These are phyloP conservation scores for Drosophila dunni DNA, from an alignment of 1,140 invertebrate genomes.

Conservation along the genomic window DNA sequence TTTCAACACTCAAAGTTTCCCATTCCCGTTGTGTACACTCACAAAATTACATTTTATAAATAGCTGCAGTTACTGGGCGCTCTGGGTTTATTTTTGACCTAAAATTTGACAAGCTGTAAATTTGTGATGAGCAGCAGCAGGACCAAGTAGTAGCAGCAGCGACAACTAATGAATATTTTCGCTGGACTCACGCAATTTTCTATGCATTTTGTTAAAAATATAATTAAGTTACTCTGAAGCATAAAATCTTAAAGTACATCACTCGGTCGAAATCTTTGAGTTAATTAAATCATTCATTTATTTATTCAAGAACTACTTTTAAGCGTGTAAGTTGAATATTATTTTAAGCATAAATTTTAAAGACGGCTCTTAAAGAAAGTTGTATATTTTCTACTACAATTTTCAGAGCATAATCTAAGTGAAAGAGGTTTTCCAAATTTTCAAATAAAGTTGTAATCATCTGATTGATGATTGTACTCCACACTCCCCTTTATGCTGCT, in stretches of 20 bases:
- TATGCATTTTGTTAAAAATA: constrained; percentile 55
- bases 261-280: constrained; percentile 30
- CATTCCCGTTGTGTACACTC: constrained; percentile 8
- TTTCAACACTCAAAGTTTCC: constrained; percentile 38
- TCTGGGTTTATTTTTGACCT: constrained; percentile 46
- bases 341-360: too few species aligned
- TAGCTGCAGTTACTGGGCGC: constrained; percentile 59
- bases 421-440: too few species aligned
- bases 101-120: constrained; percentile 66
- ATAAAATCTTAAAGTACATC: constrained; percentile 8
- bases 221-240: constrained; percentile 54
- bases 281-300: neutral
- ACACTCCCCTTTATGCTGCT: neutral
- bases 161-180: constrained; percentile 66
- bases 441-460: too few species aligned
- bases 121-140: constrained; percentile 64
- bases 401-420: too few species aligned
- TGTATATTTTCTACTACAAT: too few species aligned
- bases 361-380: too few species aligned
- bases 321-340: too few species aligned
- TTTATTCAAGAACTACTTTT: too few species aligned
- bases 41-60: constrained; percentile 76
- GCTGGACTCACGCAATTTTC: constrained; percentile 48
- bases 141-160: constrained; percentile 31
- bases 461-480: too few species aligned